Evolutionary conservation across 2,113 vertebrate genomes (phyloP).

Genomic region (Ginglymostoma cirratum): DNA sequence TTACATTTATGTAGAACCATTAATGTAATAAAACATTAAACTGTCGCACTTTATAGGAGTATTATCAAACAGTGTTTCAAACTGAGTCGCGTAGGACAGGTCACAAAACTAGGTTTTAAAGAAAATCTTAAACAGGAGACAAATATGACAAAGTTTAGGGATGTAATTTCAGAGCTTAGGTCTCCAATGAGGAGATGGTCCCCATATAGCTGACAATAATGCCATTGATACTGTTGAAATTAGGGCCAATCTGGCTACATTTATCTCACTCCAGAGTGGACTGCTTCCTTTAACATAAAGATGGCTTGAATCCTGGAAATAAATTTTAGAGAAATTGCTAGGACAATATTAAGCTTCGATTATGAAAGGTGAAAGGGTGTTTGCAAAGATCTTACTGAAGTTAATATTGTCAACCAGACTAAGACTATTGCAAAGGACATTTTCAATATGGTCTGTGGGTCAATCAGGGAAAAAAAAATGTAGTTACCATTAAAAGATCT

Average conservation of each 20-base stretch:
- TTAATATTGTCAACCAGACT: background rate
- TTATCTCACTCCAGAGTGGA: background rate
- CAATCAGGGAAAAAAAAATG: background rate
- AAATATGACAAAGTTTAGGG: background rate
- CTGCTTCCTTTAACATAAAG: background rate
- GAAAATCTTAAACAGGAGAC: background rate
- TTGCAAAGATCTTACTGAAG: background rate
- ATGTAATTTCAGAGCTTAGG: background rate
- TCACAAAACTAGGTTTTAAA: background rate
- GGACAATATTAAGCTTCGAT: background rate
- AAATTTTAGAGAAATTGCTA: background rate
- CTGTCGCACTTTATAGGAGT: background rate
- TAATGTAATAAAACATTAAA: background rate
- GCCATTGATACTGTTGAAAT: no score
- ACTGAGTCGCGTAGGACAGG: background rate
- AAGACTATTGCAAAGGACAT: background rate
- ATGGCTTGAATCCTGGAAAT: background rate
- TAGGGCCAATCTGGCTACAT: background rate
- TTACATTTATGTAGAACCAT: background rate
- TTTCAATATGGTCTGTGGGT: background rate
- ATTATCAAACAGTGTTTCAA: background rate
- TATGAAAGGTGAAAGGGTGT: background rate
- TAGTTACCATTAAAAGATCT: background rate
- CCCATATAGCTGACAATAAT: background rate
- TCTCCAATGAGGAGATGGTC: background rate